Evolutionary conservation across 2,113 vertebrate genomes (phyloP).

Genomic region (Falco punctatus): DNA sequence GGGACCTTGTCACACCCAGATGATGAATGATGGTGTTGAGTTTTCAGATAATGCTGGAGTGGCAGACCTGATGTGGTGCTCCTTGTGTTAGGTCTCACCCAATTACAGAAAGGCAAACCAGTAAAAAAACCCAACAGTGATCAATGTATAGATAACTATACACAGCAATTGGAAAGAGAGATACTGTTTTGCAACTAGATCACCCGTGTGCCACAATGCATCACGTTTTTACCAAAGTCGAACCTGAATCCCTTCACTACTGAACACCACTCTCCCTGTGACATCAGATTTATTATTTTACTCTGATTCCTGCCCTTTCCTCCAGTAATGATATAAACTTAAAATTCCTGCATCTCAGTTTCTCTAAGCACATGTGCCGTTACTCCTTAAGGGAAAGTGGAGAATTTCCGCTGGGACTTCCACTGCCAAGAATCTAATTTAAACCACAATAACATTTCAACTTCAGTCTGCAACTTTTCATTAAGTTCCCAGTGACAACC

Average conservation of each 20-base stretch:
- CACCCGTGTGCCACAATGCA: neutral
- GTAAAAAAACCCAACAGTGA: neutral
- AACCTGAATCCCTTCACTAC: neutral
- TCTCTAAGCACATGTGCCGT: neutral
- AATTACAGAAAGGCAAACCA: neutral
- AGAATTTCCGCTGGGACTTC: neutral
- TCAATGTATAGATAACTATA: fast-evolving
- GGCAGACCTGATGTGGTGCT: neutral
- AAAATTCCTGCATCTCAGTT: neutral
- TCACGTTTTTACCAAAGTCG: neutral
- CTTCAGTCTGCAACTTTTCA: slow-evolving; percentile 1
- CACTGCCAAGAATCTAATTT: slow-evolving; percentile 2
- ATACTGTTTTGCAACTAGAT: neutral
- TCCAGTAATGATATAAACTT: neutral
- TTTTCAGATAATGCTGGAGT: neutral
- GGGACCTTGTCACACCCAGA: neutral
- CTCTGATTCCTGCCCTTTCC: neutral
- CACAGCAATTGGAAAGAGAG: neutral
- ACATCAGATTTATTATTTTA: neutral
- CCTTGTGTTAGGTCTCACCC: neutral
- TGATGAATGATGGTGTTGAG: neutral
- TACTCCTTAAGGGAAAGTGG: neutral
- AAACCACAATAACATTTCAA: slow-evolving; percentile 26
- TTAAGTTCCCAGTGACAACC: neutral
- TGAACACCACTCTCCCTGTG: neutral